These are phyloP conservation scores for Eulithis testata DNA, from an alignment of 2,888 invertebrate species.

Conservation along the genomic window DNA sequence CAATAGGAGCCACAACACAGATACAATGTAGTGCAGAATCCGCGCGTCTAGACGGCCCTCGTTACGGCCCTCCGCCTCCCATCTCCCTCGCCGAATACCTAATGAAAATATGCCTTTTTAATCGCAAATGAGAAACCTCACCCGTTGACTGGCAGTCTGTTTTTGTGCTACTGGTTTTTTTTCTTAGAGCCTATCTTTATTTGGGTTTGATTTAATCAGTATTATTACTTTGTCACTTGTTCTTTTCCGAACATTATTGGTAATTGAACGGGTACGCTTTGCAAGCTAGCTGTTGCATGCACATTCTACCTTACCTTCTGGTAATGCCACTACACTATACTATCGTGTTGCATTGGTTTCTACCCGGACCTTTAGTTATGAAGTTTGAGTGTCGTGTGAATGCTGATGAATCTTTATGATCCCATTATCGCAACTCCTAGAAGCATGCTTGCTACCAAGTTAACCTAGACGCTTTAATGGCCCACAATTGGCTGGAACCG, in stretches of 20 bases:
- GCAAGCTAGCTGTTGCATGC: no score
- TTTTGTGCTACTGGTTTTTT: slow-evolving; percentile 1
- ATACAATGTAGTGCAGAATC: slow-evolving; percentile 62
- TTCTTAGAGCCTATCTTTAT: neutral
- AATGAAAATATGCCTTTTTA: slow-evolving; percentile 72
- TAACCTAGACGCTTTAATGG: slow-evolving; percentile 14
- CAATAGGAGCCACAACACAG: slow-evolving; percentile 62
- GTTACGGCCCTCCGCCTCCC: slow-evolving; percentile 56
- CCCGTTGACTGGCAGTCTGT: slow-evolving; percentile 1
- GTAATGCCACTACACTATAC: no score
- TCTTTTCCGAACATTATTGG: neutral
- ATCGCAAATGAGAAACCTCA: slow-evolving; percentile 40
- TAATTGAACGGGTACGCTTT: no score
- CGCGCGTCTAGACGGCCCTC: slow-evolving; percentile 77
- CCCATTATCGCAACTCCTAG: slow-evolving; percentile 2
- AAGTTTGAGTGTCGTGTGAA: neutral
- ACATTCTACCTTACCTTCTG: no score
- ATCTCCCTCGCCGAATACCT: slow-evolving; percentile 54
- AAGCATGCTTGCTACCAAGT: neutral
- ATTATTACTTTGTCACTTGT: neutral
- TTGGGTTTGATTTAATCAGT: neutral
- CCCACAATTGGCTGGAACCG: slow-evolving; percentile 19
- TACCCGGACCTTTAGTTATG: no score
- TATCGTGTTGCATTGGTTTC: no score
- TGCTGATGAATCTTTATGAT: slow-evolving; percentile 3